Base-by-base conservation (phyloP, 2,797 vertebrate genomes). In the Rhynchotus rufescens region DNA sequence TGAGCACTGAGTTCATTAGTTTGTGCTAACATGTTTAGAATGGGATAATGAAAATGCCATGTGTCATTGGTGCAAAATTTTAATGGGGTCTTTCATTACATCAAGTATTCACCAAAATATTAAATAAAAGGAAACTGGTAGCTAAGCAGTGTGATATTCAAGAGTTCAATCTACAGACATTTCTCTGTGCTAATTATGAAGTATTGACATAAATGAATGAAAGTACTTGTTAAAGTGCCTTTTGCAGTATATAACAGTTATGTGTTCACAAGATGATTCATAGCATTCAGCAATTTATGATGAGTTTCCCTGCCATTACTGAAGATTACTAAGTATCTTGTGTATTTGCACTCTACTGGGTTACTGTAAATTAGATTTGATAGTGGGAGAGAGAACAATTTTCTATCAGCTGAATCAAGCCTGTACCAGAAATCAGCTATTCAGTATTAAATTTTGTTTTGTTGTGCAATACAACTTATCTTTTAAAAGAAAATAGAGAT, bases 131-230 rank as follows among this genome's bases (percentile, higher is more conserved):
- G 75, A 90, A 94, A 91, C 64, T 34, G 65, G 84, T 82, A 90
- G 78, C 94, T 86, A 94, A 81, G 91, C 84, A 94, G 84, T 71
- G 57, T 83, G 81, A 61, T 94, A 74, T 75, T 94, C 69, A 75
- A 95, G 92, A 93, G 88, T 93, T 95, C 89, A 95, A 94, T 96
- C 95, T 95, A 88, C 92, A 96, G 95, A 91, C 80, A 79, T 89
- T 96, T 89, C 85, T 89, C 82, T 68, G 65, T 75, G 84, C 86
- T 96, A 93, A 95, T 96, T 94, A 94, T 90, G 87, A 95, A 94
- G 93, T 95, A 97, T 96, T 97, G 92, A 94, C 94, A 96, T 84
- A 91, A 96, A 86, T 95, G 90, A 97, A 95, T 94, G 92, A 95
- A 96, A 90, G 67, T 86, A 88, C 86, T 96, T 94, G 84, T 94